Percentiles rank a stretch among this genome's conserved stretches.
Conservation (phyloP, 2,888 invertebrate genomes). For the Drosophila koepferae region DNA sequence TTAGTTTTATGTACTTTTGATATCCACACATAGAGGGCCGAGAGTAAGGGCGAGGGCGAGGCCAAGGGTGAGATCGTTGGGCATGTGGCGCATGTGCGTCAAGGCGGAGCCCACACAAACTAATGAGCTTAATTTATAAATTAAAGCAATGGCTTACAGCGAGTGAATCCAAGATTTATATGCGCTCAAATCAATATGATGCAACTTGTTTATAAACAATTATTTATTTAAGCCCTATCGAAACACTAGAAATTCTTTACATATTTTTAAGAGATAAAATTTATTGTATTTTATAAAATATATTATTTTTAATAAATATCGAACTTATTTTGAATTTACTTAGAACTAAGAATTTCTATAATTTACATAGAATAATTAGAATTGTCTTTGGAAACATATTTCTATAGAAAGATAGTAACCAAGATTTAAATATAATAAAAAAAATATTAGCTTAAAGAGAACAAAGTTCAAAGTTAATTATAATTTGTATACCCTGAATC, state of each 20-base stretch:
- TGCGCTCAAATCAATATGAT: slow-evolving; percentile 19
- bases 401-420: too few relatives aligned
- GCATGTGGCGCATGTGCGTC: slow-evolving; percentile 10
- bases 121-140: slow-evolving; percentile 72
- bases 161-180: slow-evolving; percentile 21
- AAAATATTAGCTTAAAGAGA: too few relatives aligned
- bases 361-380: too few relatives aligned
- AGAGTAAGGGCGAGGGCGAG: slow-evolving; percentile 1
- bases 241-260: not conserved
- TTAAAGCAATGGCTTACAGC: slow-evolving; percentile 20
- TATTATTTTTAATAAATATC: too few relatives aligned
- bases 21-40: slow-evolving; percentile 40
- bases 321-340: too few relatives aligned
- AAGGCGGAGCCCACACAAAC: slow-evolving; percentile 36
- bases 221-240: slow-evolving; percentile 66
- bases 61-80: not conserved
- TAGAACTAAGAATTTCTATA: too few relatives aligned
- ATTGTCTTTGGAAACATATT: too few relatives aligned
- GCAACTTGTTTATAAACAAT: slow-evolving; percentile 65
- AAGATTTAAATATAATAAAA: too few relatives aligned
- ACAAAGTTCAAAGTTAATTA: too few relatives aligned
- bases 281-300: too few relatives aligned
- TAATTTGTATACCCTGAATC: too few relatives aligned
- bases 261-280: not conserved
- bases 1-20: slow-evolving; percentile 77